A percentile compares a stretch with the other conserved stretches of the same genome.
phyloP scores from a whole-genome alignment of 30 jellyfish, hydroid and myxozoan species.

The Mastigias papua region DNA sequence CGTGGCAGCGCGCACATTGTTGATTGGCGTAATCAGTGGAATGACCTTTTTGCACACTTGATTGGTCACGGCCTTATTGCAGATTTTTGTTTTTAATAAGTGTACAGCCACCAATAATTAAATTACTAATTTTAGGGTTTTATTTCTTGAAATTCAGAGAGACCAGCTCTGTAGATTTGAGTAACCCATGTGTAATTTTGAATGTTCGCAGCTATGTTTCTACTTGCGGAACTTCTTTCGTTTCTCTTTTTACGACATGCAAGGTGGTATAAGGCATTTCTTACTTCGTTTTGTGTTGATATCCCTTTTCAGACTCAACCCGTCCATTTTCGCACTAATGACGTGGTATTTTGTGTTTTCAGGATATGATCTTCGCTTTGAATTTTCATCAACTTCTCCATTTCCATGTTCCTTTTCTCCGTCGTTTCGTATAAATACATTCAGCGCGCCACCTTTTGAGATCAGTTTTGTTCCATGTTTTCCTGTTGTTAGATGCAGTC shows the following conservation, averaged over 20 bases:
- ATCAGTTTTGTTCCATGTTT: constrained; percentile 72
- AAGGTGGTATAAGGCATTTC: constrained; percentile 43
- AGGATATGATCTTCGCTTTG: constrained; percentile 42
- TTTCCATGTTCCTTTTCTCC: background rate
- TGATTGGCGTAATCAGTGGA: background rate
- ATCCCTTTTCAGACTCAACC: constrained; percentile 57
- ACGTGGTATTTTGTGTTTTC: constrained; percentile 34
- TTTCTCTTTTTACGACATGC: background rate
- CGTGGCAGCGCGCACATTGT: background rate
- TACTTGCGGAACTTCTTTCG: background rate
- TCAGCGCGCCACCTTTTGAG: constrained; percentile 76
- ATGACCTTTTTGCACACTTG: constrained; percentile 9
- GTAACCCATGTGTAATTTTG: too few species aligned
- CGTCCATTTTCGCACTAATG: constrained; percentile 26
- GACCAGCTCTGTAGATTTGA: background rate
- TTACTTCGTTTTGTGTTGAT: background rate
- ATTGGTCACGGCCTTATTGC: background rate
- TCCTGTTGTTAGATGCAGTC: constrained; percentile 68
- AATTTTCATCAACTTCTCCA: constrained; percentile 19
- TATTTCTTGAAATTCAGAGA: too few species aligned
- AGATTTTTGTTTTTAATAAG: background rate
- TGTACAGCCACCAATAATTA: background rate
- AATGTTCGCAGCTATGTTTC: too few species aligned
- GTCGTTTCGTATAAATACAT: constrained; percentile 71
- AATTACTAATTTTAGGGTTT: too few species aligned